Percentiles rank a stretch among this genome's conserved stretches.
These are phyloP conservation scores for Ursus arctos DNA, from an alignment of 2,113 vertebrate genomes.

Conservation along the genomic window DNA sequence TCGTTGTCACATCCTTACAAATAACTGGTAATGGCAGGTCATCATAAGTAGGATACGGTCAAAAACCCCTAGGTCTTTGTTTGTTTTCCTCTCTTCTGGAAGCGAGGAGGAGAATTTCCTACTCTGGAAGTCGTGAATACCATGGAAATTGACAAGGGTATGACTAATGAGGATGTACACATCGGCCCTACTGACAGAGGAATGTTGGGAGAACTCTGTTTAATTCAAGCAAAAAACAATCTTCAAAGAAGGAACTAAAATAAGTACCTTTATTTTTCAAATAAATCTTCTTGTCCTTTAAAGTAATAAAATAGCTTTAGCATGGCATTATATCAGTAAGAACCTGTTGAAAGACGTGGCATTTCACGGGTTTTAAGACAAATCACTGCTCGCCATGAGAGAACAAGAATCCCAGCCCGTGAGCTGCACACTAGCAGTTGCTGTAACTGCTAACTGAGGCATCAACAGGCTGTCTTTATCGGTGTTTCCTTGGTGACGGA, in stretches of 20 bases:
- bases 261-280: background rate
- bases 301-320: slow-evolving; percentile 43
- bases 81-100: background rate
- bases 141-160: background rate
- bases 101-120: background rate
- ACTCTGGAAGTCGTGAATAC: background rate
- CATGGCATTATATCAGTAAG: background rate
- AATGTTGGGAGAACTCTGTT: background rate
- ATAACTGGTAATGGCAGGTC: background rate
- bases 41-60: background rate
- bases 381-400: background rate
- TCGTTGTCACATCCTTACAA: background rate
- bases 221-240: slow-evolving; percentile 44
- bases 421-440: background rate
- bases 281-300: slow-evolving; percentile 36
- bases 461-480: background rate
- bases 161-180: background rate
- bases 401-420: background rate
- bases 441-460: background rate
- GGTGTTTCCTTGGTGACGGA: slow-evolving; percentile 34
- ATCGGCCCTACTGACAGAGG: background rate
- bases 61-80: background rate
- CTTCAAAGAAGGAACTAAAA: slow-evolving; percentile 33
- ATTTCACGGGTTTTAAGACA: slow-evolving; percentile 32
- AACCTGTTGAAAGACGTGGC: background rate